These are phyloP conservation scores for Thalpophila matura DNA, from an alignment of 2,888 invertebrate genomes.

Conservation along the genomic window DNA sequence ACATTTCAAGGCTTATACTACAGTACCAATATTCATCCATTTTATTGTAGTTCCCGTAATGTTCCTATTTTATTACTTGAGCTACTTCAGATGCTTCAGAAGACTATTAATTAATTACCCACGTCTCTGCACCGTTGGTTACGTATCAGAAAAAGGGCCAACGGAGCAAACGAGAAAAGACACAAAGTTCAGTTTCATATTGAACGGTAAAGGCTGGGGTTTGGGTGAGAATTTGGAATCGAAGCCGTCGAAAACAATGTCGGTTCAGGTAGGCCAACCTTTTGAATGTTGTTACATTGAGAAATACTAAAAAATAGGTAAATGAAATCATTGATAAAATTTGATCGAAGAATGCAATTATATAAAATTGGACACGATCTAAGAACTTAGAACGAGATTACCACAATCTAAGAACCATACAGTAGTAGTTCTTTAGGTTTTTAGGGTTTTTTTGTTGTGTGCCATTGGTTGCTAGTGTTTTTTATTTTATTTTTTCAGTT, in stretches of 20 bases:
- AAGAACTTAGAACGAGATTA: no score
- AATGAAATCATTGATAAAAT: no score
- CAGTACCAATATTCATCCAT: slow-evolving; percentile 70
- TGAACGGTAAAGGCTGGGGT: slow-evolving; percentile 74
- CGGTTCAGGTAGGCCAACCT: slow-evolving; percentile 67
- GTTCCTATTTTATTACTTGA: slow-evolving; percentile 70
- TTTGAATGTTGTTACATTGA: not conserved
- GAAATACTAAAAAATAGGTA: no score
- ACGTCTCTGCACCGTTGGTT: slow-evolving; percentile 71
- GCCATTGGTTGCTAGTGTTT: no score
- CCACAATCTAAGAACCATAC: no score
- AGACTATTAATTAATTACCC: slow-evolving; percentile 72
- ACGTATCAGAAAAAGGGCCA: slow-evolving; percentile 75
- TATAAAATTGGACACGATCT: not conserved
- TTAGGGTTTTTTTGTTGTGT: no score
- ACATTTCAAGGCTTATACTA: slow-evolving; percentile 71
- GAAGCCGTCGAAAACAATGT: slow-evolving; percentile 60
- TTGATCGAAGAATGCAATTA: no score
- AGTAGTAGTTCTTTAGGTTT: no score
- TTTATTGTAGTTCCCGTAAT: slow-evolving; percentile 70
- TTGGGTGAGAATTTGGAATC: slow-evolving; percentile 54
- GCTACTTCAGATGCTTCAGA: slow-evolving; percentile 72
- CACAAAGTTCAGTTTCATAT: slow-evolving; percentile 69
- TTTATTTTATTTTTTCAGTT: no score
- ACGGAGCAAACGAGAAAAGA: slow-evolving; percentile 67